These are phyloP conservation scores for Chrysogorgia sp. DNA, from an alignment of 92 coral and sea anemone species.

Conservation along the genomic window DNA sequence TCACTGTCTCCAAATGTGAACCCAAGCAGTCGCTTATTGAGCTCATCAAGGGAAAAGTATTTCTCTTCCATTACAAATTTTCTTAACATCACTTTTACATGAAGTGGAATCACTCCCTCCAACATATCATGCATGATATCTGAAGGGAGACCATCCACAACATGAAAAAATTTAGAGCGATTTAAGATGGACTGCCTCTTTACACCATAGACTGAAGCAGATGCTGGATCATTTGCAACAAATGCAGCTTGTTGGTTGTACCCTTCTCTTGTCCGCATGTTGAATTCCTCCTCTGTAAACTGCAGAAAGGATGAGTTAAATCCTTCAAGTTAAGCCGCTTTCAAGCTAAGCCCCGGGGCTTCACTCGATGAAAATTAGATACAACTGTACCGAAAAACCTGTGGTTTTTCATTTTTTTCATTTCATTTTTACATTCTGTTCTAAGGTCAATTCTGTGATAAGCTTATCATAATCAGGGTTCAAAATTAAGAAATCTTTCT, in stretches of 20 bases:
- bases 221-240: slow-evolving; percentile 52
- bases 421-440: no score
- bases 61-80: slow-evolving; percentile 40
- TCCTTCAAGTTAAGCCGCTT: no score
- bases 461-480: no score
- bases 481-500: no score
- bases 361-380: no score
- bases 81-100: slow-evolving; percentile 50
- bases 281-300: slow-evolving; percentile 67
- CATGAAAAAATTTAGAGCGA: slow-evolving; percentile 61
- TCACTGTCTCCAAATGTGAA: slow-evolving; percentile 60
- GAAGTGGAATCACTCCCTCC: slow-evolving; percentile 63
- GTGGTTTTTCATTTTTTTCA: no score
- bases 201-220: slow-evolving; percentile 63
- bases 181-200: slow-evolving; percentile 53
- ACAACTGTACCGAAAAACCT: no score
- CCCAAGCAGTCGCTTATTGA: slow-evolving; percentile 43
- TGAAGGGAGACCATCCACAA: slow-evolving; percentile 67
- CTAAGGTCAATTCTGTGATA: no score
- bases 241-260: slow-evolving; percentile 50
- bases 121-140: slow-evolving; percentile 70
- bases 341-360: no score
- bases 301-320: neutral
- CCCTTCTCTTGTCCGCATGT: slow-evolving; percentile 40
- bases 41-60: slow-evolving; percentile 37